Base-by-base conservation (phyloP, 2,888 invertebrate species). In the Stenodera caucasica region DNA sequence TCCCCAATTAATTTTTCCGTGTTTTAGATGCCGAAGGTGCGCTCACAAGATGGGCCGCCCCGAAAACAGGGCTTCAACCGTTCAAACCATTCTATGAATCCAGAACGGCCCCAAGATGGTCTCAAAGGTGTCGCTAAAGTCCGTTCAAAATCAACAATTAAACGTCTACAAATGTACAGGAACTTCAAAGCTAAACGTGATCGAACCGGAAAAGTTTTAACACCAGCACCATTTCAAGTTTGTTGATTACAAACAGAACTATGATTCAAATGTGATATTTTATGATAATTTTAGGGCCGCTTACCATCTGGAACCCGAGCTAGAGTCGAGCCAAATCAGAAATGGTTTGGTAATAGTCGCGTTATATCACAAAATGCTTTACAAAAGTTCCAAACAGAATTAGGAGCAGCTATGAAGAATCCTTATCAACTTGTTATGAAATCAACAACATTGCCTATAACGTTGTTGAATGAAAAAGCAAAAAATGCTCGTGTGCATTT, bases 341-440 rank as follows among this genome's bases (percentile, higher is more conserved):
- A 92, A 78, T 99, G 99, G 99, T 99, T 99, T 81, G 97, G 98
- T 14, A 99, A 99, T 79, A 97, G 98, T 0, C 86, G 97, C 65
- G 97, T 99, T 0, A 95, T 99, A 69, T 92, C 96, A 0, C 98
- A 99, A 81, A 90, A 86, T 74, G 90, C 93, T 0, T 77, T 94
- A 30, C 94, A 94, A 79, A 93, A 92, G 76, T 94, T 94, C 75
- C 92, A 99, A 83, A 92, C 92, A 45, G 98, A 98, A 81, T 88
- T 99, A 77, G 96, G 96, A 15, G 92, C 93, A 73, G 98, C 92
- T 30, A 85, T 96, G 56, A 95, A 91, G 76, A 96, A 98, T 82
- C 98, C 99, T 0, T 99, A 98, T 78, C 94, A 98, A 83, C 93
- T 99, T 15, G 88, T 99, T 7, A 96, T 99, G 95, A 94, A 90